Percentiles rank a stretch among this genome's conserved stretches.
These are phyloP conservation scores for Parauchenoglanis punctatus DNA, from an alignment of 2,797 vertebrate species.

Conservation along the genomic window DNA sequence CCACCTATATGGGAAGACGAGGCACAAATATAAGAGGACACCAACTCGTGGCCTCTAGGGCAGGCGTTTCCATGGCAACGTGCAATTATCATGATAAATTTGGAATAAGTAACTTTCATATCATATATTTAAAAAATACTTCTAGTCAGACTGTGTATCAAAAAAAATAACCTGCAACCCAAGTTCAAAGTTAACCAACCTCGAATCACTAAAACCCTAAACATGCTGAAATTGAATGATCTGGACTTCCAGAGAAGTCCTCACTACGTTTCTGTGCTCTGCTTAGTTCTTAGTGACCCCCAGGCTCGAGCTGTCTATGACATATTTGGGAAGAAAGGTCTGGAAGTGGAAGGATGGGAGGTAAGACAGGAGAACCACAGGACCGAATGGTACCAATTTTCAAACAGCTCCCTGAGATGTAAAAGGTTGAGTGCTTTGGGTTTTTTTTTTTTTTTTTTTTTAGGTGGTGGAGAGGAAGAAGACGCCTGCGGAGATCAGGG, in stretches of 20 bases:
- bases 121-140: not conserved
- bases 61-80: not conserved
- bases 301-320: slow-evolving; percentile 97
- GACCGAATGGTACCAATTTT: not conserved
- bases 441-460: not conserved
- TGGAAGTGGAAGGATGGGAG: slow-evolving; percentile 99
- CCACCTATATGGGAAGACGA: not conserved
- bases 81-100: not conserved
- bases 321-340: slow-evolving; percentile 94
- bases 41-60: not conserved
- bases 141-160: not conserved
- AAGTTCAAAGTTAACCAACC: not conserved
- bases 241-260: not conserved
- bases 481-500: slow-evolving; percentile 92
- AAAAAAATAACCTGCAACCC: not conserved
- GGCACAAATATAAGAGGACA: not conserved
- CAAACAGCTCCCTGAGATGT: not conserved
- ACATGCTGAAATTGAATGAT: not conserved
- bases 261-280: slow-evolving; percentile 42
- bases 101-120: not conserved
- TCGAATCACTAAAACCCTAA: not conserved
- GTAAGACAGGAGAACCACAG: slow-evolving; percentile 71
- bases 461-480: slow-evolving; percentile 95
- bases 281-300: slow-evolving; percentile 90
- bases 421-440: not conserved